phyloP scores from a whole-genome alignment of 92 coral and sea anemone genomes.

The Muricea muricata region DNA sequence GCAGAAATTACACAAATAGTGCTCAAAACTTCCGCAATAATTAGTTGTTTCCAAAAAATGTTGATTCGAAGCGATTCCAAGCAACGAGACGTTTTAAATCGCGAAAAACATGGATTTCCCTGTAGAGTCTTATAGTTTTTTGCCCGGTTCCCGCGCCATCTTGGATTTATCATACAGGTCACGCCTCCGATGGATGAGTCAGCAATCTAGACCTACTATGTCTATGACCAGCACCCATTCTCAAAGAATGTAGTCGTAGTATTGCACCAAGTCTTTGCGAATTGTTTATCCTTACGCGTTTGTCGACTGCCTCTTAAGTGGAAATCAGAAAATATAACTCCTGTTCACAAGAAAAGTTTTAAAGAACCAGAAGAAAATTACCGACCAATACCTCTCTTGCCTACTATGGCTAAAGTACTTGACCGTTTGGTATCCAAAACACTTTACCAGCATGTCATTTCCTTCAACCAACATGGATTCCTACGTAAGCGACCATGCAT shows the following conservation, averaged over 20 bases:
- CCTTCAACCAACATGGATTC: conserved; percentile 24
- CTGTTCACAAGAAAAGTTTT: conserved; percentile 29
- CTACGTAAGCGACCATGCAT: conserved; percentile 25
- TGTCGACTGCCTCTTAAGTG: conserved; percentile 40
- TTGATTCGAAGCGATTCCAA: too few species aligned
- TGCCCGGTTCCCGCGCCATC: too few species aligned
- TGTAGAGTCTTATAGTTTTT: too few species aligned
- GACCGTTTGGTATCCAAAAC: conserved; percentile 31
- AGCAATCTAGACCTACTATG: too few species aligned
- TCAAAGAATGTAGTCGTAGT: background rate
- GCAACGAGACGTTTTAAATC: too few species aligned
- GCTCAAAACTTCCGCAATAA: too few species aligned
- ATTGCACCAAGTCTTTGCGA: conserved; percentile 35
- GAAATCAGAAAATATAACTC: conserved; percentile 37
- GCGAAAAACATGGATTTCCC: too few species aligned
- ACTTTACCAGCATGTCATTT: conserved; percentile 10
- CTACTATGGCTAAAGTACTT: conserved; percentile 33
- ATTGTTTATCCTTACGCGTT: conserved; percentile 8
- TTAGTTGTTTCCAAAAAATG: too few species aligned
- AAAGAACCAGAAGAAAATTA: conserved; percentile 43
- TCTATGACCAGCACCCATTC: conserved; percentile 32
- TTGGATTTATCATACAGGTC: too few species aligned
- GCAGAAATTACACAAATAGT: too few species aligned
- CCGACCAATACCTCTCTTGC: too few species aligned
- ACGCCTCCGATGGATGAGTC: too few species aligned